Percentiles rank a stretch among this genome's conserved stretches.
These are phyloP conservation scores for Silurus asotus DNA, from an alignment of 2,113 vertebrate genomes.

Conservation along the genomic window DNA sequence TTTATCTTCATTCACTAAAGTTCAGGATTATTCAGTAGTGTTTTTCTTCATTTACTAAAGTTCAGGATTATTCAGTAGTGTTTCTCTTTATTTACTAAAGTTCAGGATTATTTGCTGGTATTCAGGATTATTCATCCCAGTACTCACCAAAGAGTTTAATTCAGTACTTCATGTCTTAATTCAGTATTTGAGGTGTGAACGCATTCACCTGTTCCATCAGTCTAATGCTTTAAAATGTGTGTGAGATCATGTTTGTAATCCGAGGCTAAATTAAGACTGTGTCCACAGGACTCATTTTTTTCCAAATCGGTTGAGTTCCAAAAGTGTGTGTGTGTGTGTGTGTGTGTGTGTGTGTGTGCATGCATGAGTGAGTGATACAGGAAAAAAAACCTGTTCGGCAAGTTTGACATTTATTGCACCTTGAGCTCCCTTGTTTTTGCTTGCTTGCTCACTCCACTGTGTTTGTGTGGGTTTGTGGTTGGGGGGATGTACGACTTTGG, in stretches of 20 bases:
- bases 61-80: not conserved
- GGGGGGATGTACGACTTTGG: not conserved
- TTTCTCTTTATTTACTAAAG: no score
- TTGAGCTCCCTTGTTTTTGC: not conserved
- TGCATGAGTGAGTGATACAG: constrained; percentile 10
- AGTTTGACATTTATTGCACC: constrained; percentile 29
- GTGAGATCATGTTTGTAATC: not conserved
- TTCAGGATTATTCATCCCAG: not conserved
- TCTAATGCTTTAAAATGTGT: not conserved
- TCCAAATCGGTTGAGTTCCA: not conserved
- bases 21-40: no score
- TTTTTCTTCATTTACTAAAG: no score
- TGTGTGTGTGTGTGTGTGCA: not conserved
- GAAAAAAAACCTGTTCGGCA: constrained; percentile 44
- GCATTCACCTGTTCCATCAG: not conserved
- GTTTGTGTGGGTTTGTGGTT: not conserved
- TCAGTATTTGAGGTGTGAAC: not conserved
- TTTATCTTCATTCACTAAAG: no score
- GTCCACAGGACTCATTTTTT: not conserved
- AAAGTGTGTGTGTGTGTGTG: constrained; percentile 4
- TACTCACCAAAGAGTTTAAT: not conserved
- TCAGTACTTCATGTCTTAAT: no score
- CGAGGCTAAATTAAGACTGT: not conserved
- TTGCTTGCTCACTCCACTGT: constrained; percentile 10
- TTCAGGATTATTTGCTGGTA: no score